Evolutionary conservation across 2,797 vertebrate genomes (phyloP).

Genomic region (Poecilia wingei): DNA sequence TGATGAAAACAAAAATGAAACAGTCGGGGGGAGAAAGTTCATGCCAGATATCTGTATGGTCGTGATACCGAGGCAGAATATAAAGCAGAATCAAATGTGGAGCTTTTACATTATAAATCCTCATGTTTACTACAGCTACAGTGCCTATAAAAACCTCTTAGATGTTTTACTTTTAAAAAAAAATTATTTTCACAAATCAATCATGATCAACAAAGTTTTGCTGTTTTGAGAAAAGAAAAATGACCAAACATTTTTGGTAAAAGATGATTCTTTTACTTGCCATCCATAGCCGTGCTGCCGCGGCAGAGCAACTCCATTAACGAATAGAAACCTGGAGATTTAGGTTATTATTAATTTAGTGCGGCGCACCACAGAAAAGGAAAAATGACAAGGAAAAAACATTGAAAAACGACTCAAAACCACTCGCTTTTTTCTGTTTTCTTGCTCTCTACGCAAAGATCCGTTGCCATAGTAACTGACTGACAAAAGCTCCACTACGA

Average conservation of each 20-base stretch:
- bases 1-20: slow-evolving; percentile 31
- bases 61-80: slow-evolving; percentile 44
- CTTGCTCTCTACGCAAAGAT: no score
- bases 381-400: neutral
- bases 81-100: slow-evolving; percentile 20
- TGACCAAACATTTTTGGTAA: neutral
- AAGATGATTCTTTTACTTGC: neutral
- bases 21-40: slow-evolving; percentile 8
- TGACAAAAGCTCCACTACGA: no score
- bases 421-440: no score
- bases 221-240: neutral
- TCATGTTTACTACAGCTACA: neutral
- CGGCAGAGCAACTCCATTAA: no score
- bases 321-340: no score
- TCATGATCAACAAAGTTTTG: neutral
- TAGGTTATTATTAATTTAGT: no score
- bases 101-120: neutral
- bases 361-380: neutral
- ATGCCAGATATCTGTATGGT: slow-evolving; percentile 47
- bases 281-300: no score
- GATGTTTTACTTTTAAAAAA: neutral
- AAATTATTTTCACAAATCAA: neutral
- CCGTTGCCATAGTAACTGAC: no score
- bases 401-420: no score
- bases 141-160: neutral